phyloP scores from a whole-genome alignment of 1,140 invertebrate genomes.

The Pogonomyrmex barbatus region DNA sequence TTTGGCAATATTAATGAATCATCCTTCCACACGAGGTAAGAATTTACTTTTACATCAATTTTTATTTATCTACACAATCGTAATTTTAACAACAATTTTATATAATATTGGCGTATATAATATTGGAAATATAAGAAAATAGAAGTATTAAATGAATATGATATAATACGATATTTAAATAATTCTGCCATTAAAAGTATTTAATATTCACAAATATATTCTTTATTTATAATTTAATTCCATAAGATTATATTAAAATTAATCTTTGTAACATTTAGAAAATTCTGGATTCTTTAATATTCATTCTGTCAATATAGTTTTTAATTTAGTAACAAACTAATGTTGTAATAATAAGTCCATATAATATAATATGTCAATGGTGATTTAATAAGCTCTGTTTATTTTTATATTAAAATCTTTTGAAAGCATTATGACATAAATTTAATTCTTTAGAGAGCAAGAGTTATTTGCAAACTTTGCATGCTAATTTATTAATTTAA shows the following conservation, averaged over 20 bases:
- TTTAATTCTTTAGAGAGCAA: background rate
- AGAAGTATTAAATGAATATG: background rate
- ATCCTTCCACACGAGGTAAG: slow-evolving; percentile 93
- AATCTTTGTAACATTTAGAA: background rate
- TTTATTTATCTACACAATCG: background rate
- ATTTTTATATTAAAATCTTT: background rate
- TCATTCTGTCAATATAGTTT: background rate
- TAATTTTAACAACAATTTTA: slow-evolving; percentile 7
- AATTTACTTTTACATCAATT: slow-evolving; percentile 15
- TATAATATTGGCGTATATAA: background rate
- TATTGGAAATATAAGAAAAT: background rate
- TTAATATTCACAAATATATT: background rate
- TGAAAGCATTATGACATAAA: background rate
- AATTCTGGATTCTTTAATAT: background rate
- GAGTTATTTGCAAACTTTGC: background rate
- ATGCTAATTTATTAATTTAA: background rate
- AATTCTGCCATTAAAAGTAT: background rate
- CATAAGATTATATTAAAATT: background rate
- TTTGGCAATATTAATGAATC: slow-evolving; percentile 96
- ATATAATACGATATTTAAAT: background rate
- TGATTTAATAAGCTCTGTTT: background rate
- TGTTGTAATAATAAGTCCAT: background rate
- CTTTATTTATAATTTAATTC: background rate
- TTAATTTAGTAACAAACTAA: background rate
- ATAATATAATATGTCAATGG: background rate